Evolutionary conservation across 2,888 invertebrate genomes (phyloP), one percentile per base, ranked within the genome.

Genomic region (Rhingia campestris): DNA sequence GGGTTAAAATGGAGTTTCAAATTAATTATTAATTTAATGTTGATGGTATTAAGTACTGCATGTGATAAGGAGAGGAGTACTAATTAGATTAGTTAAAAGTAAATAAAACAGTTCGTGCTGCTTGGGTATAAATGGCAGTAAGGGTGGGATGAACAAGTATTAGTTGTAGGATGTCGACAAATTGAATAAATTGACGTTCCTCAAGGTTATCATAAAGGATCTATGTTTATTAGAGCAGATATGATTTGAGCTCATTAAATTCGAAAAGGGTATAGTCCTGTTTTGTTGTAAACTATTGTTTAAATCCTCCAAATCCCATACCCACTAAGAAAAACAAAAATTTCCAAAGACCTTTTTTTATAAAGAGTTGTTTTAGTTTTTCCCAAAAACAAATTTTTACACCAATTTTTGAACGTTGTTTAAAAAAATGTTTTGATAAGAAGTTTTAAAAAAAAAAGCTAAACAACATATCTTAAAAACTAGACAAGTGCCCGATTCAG

Each of bases 11-110:
- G 39, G 33, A 47, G 56, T 41, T 73, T 10, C 51, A 69, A 82
- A 82, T 82, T 73, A 77, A 82, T 77, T 73, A 77, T 82, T 82
- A 82, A 82, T 73, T 82, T 49, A 82, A 77, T 73, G 77, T 63
- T 82, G 54, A 77, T 82, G 41, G n/a, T 33, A 63, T 77, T 73
- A 51, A 41, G 51, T n/a, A 22, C 54, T 59, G 33, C n/a, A 33
- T 43, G 41, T 45, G 32, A 9, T 22, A 22, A 22, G 22, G 22
- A 22, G 22, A 22, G 22, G 22, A 12, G 0, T 12, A n/a, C 41
- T 72, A 81, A 81, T 76, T 76, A 58, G 72, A 81, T 81, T 81
- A 72, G 53, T 67, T 77, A 22, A 72, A 76, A 77, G 61, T 77
- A 81, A 81, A 81, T 74, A 74, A 74, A 69, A 61, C 41, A 10